These are phyloP conservation scores for Scortum barcoo DNA, from an alignment of 2,113 vertebrate genomes.

Conservation along the genomic window DNA sequence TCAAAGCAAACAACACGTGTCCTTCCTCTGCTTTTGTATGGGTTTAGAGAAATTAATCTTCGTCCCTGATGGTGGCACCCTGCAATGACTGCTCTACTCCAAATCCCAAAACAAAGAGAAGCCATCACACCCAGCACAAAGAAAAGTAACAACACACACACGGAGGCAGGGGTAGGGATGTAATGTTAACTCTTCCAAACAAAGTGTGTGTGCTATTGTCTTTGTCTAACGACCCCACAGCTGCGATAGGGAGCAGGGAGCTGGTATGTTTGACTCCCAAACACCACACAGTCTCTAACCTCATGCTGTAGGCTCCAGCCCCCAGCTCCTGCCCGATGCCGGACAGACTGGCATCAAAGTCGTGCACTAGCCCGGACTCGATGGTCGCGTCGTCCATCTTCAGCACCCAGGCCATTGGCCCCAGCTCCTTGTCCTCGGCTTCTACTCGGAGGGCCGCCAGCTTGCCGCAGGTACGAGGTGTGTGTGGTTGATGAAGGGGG, in stretches of 20 bases:
- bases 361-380: conserved; percentile 94
- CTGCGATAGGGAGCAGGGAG: conserved; percentile 4
- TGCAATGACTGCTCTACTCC: conserved; percentile 32
- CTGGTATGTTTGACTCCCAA: conserved; percentile 20
- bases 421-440: conserved; percentile 85
- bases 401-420: conserved; percentile 94
- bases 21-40: background rate
- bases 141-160: conserved; percentile 15
- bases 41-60: conserved; percentile 42
- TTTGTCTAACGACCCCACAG: background rate
- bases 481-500: too few relatives aligned
- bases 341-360: conserved; percentile 94
- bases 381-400: conserved; percentile 95
- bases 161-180: background rate
- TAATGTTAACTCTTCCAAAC: conserved; percentile 16
- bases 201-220: background rate
- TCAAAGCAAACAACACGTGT: background rate
- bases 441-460: conserved; percentile 84
- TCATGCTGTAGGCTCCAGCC: conserved; percentile 96
- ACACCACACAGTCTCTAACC: conserved; percentile 88
- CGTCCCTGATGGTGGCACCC: conserved; percentile 39
- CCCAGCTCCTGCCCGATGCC: conserved; percentile 96
- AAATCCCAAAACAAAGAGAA: conserved; percentile 69
- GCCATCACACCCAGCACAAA: conserved; percentile 47
- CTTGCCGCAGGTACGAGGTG: conserved; percentile 77